A percentile compares a stretch with the other conserved stretches of the same genome.
Conservation (phyloP, 2,113 vertebrate genomes). For the Tricholaema leucomelas region DNA sequence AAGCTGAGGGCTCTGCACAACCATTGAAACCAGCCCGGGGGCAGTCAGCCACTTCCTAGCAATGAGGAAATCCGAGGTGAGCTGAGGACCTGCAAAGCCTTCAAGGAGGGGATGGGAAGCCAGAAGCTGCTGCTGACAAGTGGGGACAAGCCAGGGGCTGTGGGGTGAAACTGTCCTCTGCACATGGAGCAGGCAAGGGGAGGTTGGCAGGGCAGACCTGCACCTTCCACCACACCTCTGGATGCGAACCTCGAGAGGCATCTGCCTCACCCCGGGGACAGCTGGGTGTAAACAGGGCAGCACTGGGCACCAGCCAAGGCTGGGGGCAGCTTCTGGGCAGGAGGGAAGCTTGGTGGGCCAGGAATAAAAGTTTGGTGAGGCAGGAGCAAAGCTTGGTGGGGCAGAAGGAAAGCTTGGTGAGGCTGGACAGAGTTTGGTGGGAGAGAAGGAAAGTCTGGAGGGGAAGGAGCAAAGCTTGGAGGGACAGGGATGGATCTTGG, state of each 20-base stretch:
- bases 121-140: not conserved
- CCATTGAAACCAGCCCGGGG: conserved; percentile 48
- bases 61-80: conserved; percentile 30
- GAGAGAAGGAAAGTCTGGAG: no score
- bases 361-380: no score
- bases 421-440: no score
- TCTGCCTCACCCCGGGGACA: not conserved
- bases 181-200: not conserved
- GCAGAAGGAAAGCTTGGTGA: no score
- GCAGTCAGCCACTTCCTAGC: conserved; percentile 50
- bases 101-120: not conserved
- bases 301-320: not conserved
- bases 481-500: no score
- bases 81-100: conserved; percentile 4
- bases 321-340: fast-evolving
- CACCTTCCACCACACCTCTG: not conserved
- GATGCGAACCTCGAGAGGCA: not conserved
- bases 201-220: not conserved
- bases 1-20: not conserved
- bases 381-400: no score
- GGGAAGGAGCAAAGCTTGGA: no score
- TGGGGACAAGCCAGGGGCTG: conserved; percentile 14
- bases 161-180: not conserved
- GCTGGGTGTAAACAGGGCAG: not conserved
- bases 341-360: no score